Evolutionary conservation across 1,140 invertebrate species (phyloP), one percentile per base, ranked within the genome.

Genomic region (Trichogramma pretiosum): DNA sequence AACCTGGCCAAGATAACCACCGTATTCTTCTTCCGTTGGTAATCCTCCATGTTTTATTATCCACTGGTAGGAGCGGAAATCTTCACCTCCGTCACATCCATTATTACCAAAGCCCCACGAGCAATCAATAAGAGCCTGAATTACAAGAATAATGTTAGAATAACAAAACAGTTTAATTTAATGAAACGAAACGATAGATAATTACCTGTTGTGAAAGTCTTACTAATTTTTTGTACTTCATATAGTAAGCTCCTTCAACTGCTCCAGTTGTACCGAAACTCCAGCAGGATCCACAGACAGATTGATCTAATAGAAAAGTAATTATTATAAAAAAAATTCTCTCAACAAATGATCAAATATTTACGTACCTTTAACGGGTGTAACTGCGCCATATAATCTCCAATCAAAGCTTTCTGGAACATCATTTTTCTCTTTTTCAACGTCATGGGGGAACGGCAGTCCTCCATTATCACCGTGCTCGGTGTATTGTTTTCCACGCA

Each of bases 41-140:
- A 96, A 75, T 42, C 93, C 85, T 16, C 88, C 90, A 59, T 87
- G 83, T 66, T 91, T 87, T 77, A 90, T 81, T 59, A 97, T 93
- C 84, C 88, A 97, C 52, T 90, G 76, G 63, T 95, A 96, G 1
- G 89, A 80, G 47, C 90, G 75, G 66, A 89, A 95, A 68, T 91
- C 87, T 74, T 95, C 90, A 38, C 93, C 93, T 18, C 93, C 93
- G 73, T 97, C 93, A 69, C 93, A 97, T 3, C 89, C 94, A 72
- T 97, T 96, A 68, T 97, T 96, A 16, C 91, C 89, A 65, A 78
- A 88, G 58, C 86, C 87, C 92, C 93, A 97, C n/a, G 88, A 91
- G 69, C 93, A 98, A 73, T 97, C 93, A 50, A 98, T 83, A 33
- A 98, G 73, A 35, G 92, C 87, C 77, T 87, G 64, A 9, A 59